A percentile compares a stretch with the other conserved stretches of the same genome.
Evolutionary conservation across 2,888 invertebrate genomes (phyloP).

Genomic region (Cephus rjabovi): DNA sequence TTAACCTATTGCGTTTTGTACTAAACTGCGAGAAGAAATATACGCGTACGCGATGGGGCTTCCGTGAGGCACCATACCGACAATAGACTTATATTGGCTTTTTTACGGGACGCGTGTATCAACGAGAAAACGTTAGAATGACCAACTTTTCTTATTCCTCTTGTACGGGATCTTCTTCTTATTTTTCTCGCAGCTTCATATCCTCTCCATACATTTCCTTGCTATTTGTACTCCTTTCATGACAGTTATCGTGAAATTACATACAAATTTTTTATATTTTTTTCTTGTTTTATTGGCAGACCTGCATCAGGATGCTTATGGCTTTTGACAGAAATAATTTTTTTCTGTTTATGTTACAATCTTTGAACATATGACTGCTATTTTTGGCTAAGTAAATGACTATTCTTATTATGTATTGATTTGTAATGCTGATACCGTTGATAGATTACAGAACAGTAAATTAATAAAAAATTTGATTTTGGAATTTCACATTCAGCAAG

Average conservation of each 20-base stretch:
- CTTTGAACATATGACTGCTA: not conserved
- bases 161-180: too few relatives aligned
- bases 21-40: conserved; percentile 3
- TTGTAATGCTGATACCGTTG: not conserved
- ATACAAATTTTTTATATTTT: too few relatives aligned
- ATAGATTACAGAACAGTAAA: not conserved
- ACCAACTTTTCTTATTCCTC: not conserved
- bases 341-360: not conserved
- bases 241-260: too few relatives aligned
- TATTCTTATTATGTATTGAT: not conserved
- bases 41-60: not conserved
- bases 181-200: not conserved
- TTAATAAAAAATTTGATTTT: not conserved
- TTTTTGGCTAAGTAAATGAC: not conserved
- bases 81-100: conserved; percentile 6
- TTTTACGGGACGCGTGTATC: conserved; percentile 3
- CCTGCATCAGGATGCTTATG: not conserved
- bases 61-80: conserved; percentile 1
- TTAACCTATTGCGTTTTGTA: not conserved
- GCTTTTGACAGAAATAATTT: not conserved
- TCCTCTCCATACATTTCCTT: not conserved
- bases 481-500: not conserved
- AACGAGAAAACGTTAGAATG: not conserved
- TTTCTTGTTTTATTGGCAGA: not conserved
- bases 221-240: not conserved